Base-by-base conservation (phyloP, 2,888 invertebrate genomes). In the Lamellibrachia columna region DNA sequence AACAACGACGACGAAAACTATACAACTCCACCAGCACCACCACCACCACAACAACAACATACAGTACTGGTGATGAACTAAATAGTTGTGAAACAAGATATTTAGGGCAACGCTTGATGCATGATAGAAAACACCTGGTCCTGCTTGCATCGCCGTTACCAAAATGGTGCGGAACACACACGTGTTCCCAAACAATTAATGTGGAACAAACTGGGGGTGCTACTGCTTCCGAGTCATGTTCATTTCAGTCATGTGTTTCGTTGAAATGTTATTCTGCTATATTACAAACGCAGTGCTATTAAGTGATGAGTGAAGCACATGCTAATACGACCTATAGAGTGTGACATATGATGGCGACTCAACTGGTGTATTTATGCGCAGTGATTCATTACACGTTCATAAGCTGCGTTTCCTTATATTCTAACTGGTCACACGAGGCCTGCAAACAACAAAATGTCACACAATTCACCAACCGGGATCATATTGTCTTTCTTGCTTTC, bases 401-500 rank as follows among this genome's bases (percentile, higher is more conserved):
- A 75, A 75, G 22, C 6, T 6, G 0, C n/a, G 22, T 75, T 6
- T 75, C 75, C 4, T 6, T 75, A 75, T n/a, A 6, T 75, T 55
- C 55, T 55, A 55, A 55, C 55, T 55, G 55, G 3, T 55, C 55
- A 55, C 75, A 22, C 6, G 22, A 75, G 6, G 22, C 15, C 6
- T 75, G n/a, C 22, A 3, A 75, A 75, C 75, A 75, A 22, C 4
- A 75, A 75, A 22, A 75, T n/a, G 6, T 75, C 11, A 15, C 22
- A 40, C 28, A 53, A n/a, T 15, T 52, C 7, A 93, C 95, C 94
- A 94, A 96, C 96, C 8, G 96, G 95, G 75, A 96, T 94, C 90
- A 96, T 94, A 58, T 95, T 94, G 92, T 96, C 96, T 92, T 95
- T 95, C 91, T 95, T 95, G 94, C 95, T 96, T 28, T 96, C 96